These are phyloP conservation scores for Dryobota labecula DNA, from an alignment of 2,888 invertebrate genomes.

Conservation along the genomic window DNA sequence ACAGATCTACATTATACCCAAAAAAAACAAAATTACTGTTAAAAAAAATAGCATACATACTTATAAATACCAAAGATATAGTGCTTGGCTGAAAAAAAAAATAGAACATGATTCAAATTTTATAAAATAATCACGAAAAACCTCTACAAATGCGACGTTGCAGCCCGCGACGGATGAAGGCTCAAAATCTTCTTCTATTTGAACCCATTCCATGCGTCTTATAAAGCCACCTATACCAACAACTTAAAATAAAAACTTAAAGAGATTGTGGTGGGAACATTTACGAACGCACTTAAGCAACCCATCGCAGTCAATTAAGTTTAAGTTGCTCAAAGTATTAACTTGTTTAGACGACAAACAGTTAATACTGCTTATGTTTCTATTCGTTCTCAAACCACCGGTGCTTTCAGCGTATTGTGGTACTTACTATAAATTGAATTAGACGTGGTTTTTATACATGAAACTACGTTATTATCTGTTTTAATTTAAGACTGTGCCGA, in stretches of 20 bases:
- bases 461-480: constrained; percentile 10
- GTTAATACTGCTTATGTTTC: constrained; percentile 42
- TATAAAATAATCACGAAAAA: no score
- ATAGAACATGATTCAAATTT: no score
- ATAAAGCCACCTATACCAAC: constrained; percentile 16
- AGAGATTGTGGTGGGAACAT: constrained; percentile 26
- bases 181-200: no score
- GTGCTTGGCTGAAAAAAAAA: no score
- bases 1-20: no score
- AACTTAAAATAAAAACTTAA: constrained; percentile 36
- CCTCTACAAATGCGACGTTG: no score
- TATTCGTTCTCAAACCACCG: constrained; percentile 41
- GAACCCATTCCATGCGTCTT: not conserved
- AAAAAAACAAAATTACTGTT: no score
- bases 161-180: no score
- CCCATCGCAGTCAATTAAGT: constrained; percentile 60
- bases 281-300: constrained; percentile 54
- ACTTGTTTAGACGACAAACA: constrained; percentile 48
- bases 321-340: constrained; percentile 47
- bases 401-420: constrained; percentile 21
- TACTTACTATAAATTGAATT: constrained; percentile 28
- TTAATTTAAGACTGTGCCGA: no score
- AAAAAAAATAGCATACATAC: no score
- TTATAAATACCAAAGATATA: no score
- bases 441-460: constrained; percentile 10